These are phyloP conservation scores for Accipiter virgatus DNA, from an alignment of 2,113 vertebrate genomes.

Conservation along the genomic window DNA sequence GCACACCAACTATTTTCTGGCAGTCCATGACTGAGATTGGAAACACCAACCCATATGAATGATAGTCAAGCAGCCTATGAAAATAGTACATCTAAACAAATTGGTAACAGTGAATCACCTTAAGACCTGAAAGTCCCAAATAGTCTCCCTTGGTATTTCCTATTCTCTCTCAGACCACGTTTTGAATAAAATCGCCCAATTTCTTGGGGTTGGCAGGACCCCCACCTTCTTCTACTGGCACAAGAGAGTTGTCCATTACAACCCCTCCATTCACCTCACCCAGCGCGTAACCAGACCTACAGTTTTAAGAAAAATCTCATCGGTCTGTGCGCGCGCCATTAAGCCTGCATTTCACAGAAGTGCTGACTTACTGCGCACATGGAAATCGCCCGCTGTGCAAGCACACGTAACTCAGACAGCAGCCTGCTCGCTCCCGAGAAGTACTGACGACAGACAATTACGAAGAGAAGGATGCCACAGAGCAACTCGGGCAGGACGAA, in stretches of 20 bases:
- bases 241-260: background rate
- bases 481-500: rapidly evolving
- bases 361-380: background rate
- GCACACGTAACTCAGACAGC: rapidly evolving
- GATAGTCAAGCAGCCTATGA: background rate
- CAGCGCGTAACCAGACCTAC: background rate
- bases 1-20: background rate
- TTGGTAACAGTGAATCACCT: background rate
- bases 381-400: background rate
- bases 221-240: background rate
- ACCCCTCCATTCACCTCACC: background rate
- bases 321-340: rapidly evolving
- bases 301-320: background rate
- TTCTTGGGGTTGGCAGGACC: background rate
- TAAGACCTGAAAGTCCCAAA: background rate
- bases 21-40: background rate
- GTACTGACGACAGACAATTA: background rate
- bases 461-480: background rate
- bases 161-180: background rate
- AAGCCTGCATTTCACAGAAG: background rate
- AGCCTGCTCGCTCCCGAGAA: background rate
- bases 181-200: background rate
- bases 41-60: background rate
- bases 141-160: background rate
- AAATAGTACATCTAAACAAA: background rate